A percentile compares a stretch with the other conserved stretches of the same genome.
These are phyloP conservation scores for Pandemis corylana DNA, from an alignment of 2,888 invertebrate species.

Conservation along the genomic window DNA sequence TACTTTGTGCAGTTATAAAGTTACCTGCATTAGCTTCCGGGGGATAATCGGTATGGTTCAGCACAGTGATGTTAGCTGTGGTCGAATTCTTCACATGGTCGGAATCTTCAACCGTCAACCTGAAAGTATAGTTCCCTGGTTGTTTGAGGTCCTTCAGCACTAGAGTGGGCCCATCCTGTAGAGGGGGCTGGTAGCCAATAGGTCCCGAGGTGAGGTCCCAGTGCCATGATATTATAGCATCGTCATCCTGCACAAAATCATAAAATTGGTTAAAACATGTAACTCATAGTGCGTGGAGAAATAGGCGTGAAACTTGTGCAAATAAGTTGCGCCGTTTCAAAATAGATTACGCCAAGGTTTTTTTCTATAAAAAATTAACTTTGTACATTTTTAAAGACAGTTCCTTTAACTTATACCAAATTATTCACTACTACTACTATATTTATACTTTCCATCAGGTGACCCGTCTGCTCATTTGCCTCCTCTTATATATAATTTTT, in stretches of 20 bases:
- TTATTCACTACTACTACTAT: too few relatives aligned
- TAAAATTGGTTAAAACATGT: not conserved
- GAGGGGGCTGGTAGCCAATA: conserved; percentile 91
- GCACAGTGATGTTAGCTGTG: conserved; percentile 94
- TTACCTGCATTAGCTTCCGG: conserved; percentile 96
- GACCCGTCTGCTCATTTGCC: too few relatives aligned
- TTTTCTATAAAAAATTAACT: too few relatives aligned
- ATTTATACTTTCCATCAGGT: too few relatives aligned
- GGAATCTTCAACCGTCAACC: conserved; percentile 95
- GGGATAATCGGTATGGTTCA: conserved; percentile 97
- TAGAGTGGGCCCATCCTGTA: conserved; percentile 92
- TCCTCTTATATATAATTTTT: too few relatives aligned
- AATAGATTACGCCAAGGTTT: not conserved
- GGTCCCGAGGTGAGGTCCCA: conserved; percentile 97
- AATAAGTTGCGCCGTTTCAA: not conserved
- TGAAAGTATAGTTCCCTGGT: conserved; percentile 96
- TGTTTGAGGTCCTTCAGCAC: conserved; percentile 92
- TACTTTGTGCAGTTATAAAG: not conserved
- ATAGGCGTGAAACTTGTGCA: not conserved
- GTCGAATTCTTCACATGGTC: conserved; percentile 94
- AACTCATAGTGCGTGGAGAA: not conserved
- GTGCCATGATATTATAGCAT: conserved; percentile 93
- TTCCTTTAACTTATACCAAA: too few relatives aligned
- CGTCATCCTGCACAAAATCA: conserved; percentile 86
- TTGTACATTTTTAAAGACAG: too few relatives aligned